Conservation (phyloP, 2,113 vertebrate genomes). For the Platysteira castanea region DNA sequence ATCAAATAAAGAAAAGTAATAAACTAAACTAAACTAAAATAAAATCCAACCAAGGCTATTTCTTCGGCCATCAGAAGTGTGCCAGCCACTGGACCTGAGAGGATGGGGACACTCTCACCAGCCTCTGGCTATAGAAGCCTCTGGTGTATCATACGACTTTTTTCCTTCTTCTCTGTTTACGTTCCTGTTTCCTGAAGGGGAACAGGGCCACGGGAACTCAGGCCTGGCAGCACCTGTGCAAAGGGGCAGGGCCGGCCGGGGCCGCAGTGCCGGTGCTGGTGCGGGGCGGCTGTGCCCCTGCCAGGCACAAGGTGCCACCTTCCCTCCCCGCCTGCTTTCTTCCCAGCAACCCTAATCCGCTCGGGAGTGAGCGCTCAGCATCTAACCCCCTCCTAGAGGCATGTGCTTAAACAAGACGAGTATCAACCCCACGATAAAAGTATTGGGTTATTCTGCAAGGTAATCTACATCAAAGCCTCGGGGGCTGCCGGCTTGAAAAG, state of each 20-base stretch:
- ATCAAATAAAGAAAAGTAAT: not conserved
- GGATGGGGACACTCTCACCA: not conserved
- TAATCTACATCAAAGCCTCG: slow-evolving; percentile 76
- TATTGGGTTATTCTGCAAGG: slow-evolving; percentile 64
- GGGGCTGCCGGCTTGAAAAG: slow-evolving; percentile 76
- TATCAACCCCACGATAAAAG: slow-evolving; percentile 64
- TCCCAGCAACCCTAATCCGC: not conserved
- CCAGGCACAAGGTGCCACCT: not conserved
- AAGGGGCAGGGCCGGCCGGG: not conserved
- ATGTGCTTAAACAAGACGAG: slow-evolving; percentile 51
- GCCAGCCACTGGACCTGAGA: not conserved
- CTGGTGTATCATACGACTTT: too few relatives aligned
- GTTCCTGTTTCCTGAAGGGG: not conserved
- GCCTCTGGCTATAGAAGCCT: not conserved
- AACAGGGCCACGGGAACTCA: not conserved
- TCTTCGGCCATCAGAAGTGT: not conserved
- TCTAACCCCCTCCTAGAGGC: slow-evolving; percentile 11
- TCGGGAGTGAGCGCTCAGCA: not conserved
- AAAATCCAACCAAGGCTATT: not conserved
- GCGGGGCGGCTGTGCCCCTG: not conserved
- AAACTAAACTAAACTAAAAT: not conserved
- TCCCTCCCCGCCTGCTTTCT: not conserved
- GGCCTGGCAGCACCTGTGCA: not conserved
- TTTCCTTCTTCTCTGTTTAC: not conserved
- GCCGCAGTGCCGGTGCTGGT: not conserved